A percentile compares a stretch with the other conserved stretches of the same genome.
phyloP scores from a whole-genome alignment of 2,888 invertebrate species.

The Drosophila infuscata region DNA sequence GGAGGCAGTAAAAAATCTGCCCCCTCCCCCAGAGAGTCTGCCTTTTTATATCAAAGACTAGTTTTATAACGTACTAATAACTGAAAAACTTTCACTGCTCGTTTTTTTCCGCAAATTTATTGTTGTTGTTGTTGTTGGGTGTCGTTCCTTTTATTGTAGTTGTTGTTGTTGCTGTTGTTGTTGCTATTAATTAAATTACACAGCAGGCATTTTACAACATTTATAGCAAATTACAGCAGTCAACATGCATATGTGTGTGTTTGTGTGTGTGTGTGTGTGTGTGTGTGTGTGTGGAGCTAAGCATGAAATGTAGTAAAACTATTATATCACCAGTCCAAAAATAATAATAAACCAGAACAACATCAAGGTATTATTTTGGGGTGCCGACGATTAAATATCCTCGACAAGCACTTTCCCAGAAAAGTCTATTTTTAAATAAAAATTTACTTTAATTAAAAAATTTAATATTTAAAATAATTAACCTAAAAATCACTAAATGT shows the following conservation, averaged over 20 bases:
- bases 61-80: slow-evolving; percentile 80
- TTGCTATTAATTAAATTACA: slow-evolving; percentile 80
- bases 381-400: neutral
- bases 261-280: too few species aligned
- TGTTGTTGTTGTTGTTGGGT: slow-evolving; percentile 11
- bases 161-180: slow-evolving; percentile 43
- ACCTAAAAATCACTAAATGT: neutral
- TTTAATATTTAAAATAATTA: neutral
- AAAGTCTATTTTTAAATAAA: too few species aligned
- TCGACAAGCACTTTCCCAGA: neutral
- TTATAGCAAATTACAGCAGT: slow-evolving; percentile 77
- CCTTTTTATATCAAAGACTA: slow-evolving; percentile 42
- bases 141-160: slow-evolving; percentile 3
- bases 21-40: neutral
- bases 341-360: slow-evolving; percentile 47
- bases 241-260: slow-evolving; percentile 42
- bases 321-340: slow-evolving; percentile 71
- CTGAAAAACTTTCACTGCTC: slow-evolving; percentile 81
- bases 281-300: slow-evolving; percentile 5
- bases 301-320: slow-evolving; percentile 40
- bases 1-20: slow-evolving; percentile 18
- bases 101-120: slow-evolving; percentile 58
- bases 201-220: slow-evolving; percentile 79
- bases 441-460: too few species aligned
- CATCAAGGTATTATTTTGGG: too few species aligned